These are phyloP conservation scores for Percopsis transmontana DNA, from an alignment of 2,113 vertebrate species.

Conservation along the genomic window DNA sequence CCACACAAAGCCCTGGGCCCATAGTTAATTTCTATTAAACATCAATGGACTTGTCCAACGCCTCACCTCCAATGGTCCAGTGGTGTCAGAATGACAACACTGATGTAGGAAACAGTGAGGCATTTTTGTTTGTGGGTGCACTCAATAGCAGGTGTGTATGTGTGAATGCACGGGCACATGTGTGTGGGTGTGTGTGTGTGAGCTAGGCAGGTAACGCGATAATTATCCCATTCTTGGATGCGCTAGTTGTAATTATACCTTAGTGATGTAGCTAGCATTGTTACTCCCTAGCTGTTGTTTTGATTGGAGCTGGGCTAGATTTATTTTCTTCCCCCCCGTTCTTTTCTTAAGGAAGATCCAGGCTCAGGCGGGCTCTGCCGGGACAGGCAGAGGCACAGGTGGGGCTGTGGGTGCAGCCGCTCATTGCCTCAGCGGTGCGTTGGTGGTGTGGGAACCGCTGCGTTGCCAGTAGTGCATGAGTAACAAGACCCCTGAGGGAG, in stretches of 20 bases:
- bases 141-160: not conserved
- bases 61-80: not conserved
- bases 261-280: constrained; percentile 45
- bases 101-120: not conserved
- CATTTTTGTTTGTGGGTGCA: not conserved
- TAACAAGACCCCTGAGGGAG: constrained; percentile 77
- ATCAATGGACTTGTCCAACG: not conserved
- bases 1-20: not conserved
- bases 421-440: constrained; percentile 66
- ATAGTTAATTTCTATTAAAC: not conserved
- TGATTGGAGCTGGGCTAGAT: constrained; percentile 58
- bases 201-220: constrained; percentile 12
- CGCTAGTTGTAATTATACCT: constrained; percentile 70
- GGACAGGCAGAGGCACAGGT: constrained; percentile 78
- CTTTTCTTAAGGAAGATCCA: constrained; percentile 64
- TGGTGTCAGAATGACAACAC: not conserved
- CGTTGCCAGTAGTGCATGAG: constrained; percentile 75
- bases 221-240: constrained; percentile 57
- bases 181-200: not conserved
- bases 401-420: constrained; percentile 72
- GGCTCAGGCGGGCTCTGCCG: constrained; percentile 65
- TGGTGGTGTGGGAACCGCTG: constrained; percentile 79
- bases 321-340: constrained; percentile 56
- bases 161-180: not conserved
- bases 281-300: constrained; percentile 63